Base-by-base conservation (phyloP, 2,113 vertebrate genomes). In the Bagarius yarrelli region DNA sequence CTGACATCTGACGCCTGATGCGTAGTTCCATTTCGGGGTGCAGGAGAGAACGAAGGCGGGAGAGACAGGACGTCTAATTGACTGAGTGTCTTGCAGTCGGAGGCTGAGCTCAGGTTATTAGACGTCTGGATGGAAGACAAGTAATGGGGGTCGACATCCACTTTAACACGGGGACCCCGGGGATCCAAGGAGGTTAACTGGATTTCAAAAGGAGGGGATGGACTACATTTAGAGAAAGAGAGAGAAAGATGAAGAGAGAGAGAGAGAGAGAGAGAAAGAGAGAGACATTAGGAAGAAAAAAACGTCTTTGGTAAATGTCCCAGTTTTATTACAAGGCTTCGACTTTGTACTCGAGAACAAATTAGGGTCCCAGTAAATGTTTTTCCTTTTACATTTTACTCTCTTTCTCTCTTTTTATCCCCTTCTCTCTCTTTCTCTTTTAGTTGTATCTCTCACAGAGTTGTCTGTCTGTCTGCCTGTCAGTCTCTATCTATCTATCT, bases 101-200 rank as follows among this genome's bases (percentile, higher is more conserved):
- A 79, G 47, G 82, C 80, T 81, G 83, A 85, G 71, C 67, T 25
- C n/a, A 80, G 75, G 80, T 86, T 86, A 85, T 86, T 86, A 85
- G 85, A 73, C 84, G 85, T 73, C 84, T 79, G 82, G 72, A 80
- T 66, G 50, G 27, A 60, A 80, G 85, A 74, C 34, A 55, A 47
- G 81, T 83, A 85, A 85, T 78, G 64, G 78, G 75, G 85, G 78
- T 71, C 85, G 83, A 86, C 83, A 85, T 73, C 79, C 66, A 56
- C 78, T 79, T 76, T 67, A 84, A 85, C 76, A 61, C 32, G 67
- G 63, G 69, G 82, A 72, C 76, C 72, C 73, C 53, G 52, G 79
- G 77, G 70, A 73, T 55, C 30, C 8, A 52, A 53, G 69, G 72
- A 56, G 84, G 81, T 82, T 87, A 77, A 83, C 60, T 75, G 85